These are phyloP conservation scores for Incurvaria masculella DNA, from an alignment of 2,888 invertebrate genomes.

Conservation along the genomic window DNA sequence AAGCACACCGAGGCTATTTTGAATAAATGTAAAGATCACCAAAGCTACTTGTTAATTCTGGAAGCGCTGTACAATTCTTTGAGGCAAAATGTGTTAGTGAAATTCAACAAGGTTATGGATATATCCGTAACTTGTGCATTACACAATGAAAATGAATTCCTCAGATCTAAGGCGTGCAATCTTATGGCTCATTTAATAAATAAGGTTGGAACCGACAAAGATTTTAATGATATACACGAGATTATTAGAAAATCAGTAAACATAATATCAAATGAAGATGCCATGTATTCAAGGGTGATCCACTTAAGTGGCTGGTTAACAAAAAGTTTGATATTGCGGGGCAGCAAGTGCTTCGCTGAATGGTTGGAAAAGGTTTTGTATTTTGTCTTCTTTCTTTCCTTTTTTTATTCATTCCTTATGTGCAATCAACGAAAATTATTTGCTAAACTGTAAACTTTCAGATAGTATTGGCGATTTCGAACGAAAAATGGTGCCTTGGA, in stretches of 20 bases:
- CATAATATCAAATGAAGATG: too few species aligned
- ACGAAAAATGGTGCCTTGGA: conserved; percentile 25
- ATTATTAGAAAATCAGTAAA: too few species aligned
- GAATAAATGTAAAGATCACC: conserved; percentile 26
- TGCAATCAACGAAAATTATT: conserved; percentile 2
- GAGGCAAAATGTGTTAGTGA: conserved; percentile 31
- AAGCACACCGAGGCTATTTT: conserved; percentile 29
- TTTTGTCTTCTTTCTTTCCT: too few species aligned
- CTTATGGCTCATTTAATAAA: conserved; percentile 59
- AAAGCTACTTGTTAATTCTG: conserved; percentile 35
- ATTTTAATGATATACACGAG: conserved; percentile 38
- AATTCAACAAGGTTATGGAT: conserved; percentile 28
- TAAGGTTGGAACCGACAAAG: conserved; percentile 44
- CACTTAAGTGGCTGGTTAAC: conserved; percentile 41
- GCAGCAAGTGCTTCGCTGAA: conserved; percentile 33
- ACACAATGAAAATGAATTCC: conserved; percentile 25
- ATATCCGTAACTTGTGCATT: conserved; percentile 37
- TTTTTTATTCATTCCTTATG: too few species aligned
- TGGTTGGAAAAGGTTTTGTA: conserved; percentile 50
- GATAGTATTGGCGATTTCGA: conserved; percentile 30
- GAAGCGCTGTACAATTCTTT: conserved; percentile 53
- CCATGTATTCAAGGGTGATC: conserved; percentile 29
- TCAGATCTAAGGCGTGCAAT: conserved; percentile 41
- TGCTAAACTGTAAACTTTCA: too few species aligned
- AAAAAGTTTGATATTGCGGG: conserved; percentile 39